These are phyloP conservation scores for Cathartes aura DNA, from an alignment of 2,113 vertebrate species.

Conservation along the genomic window DNA sequence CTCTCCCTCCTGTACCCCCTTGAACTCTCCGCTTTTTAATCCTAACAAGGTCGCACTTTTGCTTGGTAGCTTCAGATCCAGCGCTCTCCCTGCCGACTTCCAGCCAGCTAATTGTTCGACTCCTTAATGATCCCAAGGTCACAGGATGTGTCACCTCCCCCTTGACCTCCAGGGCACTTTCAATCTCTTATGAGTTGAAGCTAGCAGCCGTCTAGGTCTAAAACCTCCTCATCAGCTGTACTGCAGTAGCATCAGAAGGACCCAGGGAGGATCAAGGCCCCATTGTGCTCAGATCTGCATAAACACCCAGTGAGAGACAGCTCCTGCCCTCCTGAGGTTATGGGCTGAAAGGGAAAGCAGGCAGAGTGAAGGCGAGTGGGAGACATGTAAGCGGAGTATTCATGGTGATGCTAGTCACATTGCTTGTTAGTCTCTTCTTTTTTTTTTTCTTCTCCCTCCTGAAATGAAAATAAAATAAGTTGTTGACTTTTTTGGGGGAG, in stretches of 20 bases:
- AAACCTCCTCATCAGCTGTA: slow-evolving; percentile 5
- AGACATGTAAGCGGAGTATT: not conserved
- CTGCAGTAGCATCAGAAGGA: not conserved
- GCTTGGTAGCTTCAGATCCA: not conserved
- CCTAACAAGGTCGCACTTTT: not conserved
- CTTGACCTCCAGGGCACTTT: not conserved
- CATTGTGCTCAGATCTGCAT: slow-evolving; percentile 23
- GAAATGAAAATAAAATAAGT: not conserved
- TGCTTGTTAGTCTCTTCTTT: not conserved
- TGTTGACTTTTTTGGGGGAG: not conserved
- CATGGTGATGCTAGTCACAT: not conserved
- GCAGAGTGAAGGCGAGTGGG: not conserved
- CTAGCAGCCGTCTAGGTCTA: not conserved
- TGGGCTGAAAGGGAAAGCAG: not conserved
- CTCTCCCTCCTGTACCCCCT: not conserved
- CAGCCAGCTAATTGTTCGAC: not conserved
- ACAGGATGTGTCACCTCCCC: not conserved
- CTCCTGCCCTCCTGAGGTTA: slow-evolving; percentile 44
- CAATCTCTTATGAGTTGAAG: not conserved
- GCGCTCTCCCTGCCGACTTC: not conserved
- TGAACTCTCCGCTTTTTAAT: not conserved
- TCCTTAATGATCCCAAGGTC: not conserved
- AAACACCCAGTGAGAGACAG: slow-evolving; percentile 40
- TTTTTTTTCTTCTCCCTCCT: not conserved
- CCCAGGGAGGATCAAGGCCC: slow-evolving; percentile 7